Evolutionary conservation across 2,797 vertebrate species (phyloP), one percentile per base, ranked within the genome.

Genomic region (Catostomus latipinnis): DNA sequence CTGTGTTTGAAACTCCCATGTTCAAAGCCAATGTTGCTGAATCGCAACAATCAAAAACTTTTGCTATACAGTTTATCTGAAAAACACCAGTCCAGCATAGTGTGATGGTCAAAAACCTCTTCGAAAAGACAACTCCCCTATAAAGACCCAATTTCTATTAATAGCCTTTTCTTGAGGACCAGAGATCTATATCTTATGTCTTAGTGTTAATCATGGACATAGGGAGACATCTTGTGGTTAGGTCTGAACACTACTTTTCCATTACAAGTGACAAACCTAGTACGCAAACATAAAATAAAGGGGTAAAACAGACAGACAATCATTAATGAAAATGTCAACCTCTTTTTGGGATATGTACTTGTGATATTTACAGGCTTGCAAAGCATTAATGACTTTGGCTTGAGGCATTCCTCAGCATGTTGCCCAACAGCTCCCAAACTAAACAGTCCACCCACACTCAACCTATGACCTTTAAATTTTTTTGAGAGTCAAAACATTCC

Each of bases 61-160:
- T 34, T n/a, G 13, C 12, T 2, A 60, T 7, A 57, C 4, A 5
- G 16, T 4, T 12, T n/a, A 34, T 68, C 84, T 87, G 74, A 86
- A 88, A 90, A 88, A 89, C 85, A 90, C 92, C 86, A 90, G 85
- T 22, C 14, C 9, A 9, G 22, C 11, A 6, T 12, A 6, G n/a
- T 8, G 6, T 58, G 18, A 4, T 10, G 4, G 58, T 18, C 34
- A 54, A 12, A 54, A 22, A 62, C 60, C 10, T 62, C 10, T 34
- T 61, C 11, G 6, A 3, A 62, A 34, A 22, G 91, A 88, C 69
- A 91, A 93, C 92, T 93, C 88, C 85, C 84, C 60, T 57, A 50
- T 80, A 86, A 83, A 70, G 74, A 80, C 22, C 34, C 48, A 45
- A 48, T 10, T 48, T 83, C 56, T 79, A 71, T 77, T 77, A 75